Base-by-base conservation (phyloP, 2,113 vertebrate genomes). In the Peromyscus polionotus region DNA sequence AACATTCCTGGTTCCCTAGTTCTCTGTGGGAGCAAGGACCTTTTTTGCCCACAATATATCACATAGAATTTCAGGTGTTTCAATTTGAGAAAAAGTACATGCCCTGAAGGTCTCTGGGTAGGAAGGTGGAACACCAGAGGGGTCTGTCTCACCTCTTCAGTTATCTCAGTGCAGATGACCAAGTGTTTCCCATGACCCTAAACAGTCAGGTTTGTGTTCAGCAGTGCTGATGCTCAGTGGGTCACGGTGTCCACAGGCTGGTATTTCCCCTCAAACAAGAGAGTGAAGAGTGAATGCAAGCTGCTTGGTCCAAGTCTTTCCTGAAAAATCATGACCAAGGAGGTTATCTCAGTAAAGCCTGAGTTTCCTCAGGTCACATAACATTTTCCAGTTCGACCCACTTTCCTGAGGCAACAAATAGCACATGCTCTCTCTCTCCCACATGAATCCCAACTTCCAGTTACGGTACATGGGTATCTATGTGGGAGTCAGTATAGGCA, bases 251-350 rank as follows among this genome's bases (percentile, higher is more conserved):
- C 48, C 83, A 93, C 67, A 57, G 13, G 80, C 17, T 0, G 0
- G 76, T n/a, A 86, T 72, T 90, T 85, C 45, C 79, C 88, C 79
- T 90, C 70, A 67, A 28, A 4, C 36, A 36, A 70, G 70, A 65
- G 94, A 95, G 57, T 8, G 72, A 39, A 31, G 39, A 54, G 63
- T 54, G 19, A 88, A 83, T 31, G 0, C 26, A 83, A 3, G 7
- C 57, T 88, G 63, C 63, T 88, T 83, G 93, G 67, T 39, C 39
- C n/a, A 7, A n/a, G 33, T 20, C 67, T 72, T 88, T 92, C 48
- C 67, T 26, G 3, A 22, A 48, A 17, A 75, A 48, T 73, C 16
- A 7, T 1, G 0, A 0, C 2, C 0, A 54, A 3, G 5, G 68
- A 76, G 75, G n/a, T 42, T 54, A 57, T 91, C 61, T n/a, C 57